phyloP scores from a whole-genome alignment of 2,888 invertebrate species.

The Mylabris sibirica region DNA sequence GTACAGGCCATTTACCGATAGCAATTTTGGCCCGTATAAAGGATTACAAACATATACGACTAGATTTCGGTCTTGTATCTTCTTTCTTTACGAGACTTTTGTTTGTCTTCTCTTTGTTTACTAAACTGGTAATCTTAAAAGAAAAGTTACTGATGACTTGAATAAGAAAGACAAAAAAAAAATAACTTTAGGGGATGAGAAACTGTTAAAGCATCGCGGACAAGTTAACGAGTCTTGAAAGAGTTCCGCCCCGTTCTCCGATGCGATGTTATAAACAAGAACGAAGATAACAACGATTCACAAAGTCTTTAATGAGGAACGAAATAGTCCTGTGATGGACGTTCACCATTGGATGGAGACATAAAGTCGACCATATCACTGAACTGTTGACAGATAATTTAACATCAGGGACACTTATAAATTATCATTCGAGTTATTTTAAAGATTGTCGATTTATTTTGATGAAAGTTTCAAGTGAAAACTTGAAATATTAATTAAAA shows the following conservation, averaged over 20 bases:
- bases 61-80: conserved; percentile 39
- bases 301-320: conserved; percentile 70
- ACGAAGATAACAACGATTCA: conserved; percentile 63
- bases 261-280: conserved; percentile 38
- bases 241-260: conserved; percentile 27
- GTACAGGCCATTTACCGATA: conserved; percentile 55
- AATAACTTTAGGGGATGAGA: conserved; percentile 34
- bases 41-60: conserved; percentile 41
- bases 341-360: conserved; percentile 63
- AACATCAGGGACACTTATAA: conserved; percentile 56
- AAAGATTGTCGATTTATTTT: not conserved
- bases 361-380: conserved; percentile 55
- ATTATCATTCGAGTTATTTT: conserved; percentile 53
- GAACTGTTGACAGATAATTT: conserved; percentile 55
- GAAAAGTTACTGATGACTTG: conserved; percentile 24
- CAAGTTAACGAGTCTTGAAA: conserved; percentile 42
- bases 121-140: conserved; percentile 33
- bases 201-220: conserved; percentile 43
- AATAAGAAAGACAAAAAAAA: conserved; percentile 27
- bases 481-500: too few relatives aligned
- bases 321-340: conserved; percentile 73
- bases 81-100: conserved; percentile 32
- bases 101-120: conserved; percentile 35
- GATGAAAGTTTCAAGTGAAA: too few relatives aligned
- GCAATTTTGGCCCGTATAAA: conserved; percentile 50